Conservation (phyloP, 1,140 invertebrate species). For the Cydia splendana region DNA sequence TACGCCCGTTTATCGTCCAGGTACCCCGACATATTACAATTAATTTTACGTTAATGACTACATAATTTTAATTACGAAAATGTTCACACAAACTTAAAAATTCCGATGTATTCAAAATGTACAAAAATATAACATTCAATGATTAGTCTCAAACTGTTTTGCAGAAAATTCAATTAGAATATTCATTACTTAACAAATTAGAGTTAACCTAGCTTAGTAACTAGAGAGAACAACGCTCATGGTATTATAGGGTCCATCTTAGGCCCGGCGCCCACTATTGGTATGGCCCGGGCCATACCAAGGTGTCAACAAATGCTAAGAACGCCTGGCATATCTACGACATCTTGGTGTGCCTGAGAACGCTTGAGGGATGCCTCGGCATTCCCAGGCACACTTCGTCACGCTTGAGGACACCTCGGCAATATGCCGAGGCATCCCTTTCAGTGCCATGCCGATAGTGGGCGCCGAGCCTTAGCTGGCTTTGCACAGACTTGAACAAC, state of each 20-base stretch:
- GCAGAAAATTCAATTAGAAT: slow-evolving; percentile 15
- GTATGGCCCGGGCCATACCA: too few species aligned
- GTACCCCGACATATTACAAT: background rate
- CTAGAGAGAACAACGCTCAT: slow-evolving; percentile 19
- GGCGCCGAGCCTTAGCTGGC: too few species aligned
- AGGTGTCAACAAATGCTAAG: too few species aligned
- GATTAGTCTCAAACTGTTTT: slow-evolving; percentile 12
- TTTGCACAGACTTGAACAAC: too few species aligned
- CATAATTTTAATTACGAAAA: slow-evolving; percentile 10
- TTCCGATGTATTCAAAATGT: slow-evolving; percentile 22
- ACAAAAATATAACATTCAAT: slow-evolving; percentile 24
- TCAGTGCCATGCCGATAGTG: too few species aligned
- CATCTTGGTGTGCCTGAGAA: too few species aligned
- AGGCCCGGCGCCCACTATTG: too few species aligned
- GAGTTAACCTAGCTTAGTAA: slow-evolving; percentile 12
- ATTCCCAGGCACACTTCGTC: too few species aligned
- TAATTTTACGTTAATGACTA: slow-evolving; percentile 15
- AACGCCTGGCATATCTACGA: too few species aligned
- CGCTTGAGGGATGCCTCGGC: too few species aligned
- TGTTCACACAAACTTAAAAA: slow-evolving; percentile 24
- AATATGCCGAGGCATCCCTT: too few species aligned
- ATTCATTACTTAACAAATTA: slow-evolving; percentile 24
- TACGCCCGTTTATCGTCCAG: background rate
- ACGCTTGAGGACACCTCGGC: too few species aligned
- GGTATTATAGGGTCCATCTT: background rate